Evolutionary conservation across 2,113 vertebrate genomes (phyloP).

Genomic region (Notiomystis cincta): DNA sequence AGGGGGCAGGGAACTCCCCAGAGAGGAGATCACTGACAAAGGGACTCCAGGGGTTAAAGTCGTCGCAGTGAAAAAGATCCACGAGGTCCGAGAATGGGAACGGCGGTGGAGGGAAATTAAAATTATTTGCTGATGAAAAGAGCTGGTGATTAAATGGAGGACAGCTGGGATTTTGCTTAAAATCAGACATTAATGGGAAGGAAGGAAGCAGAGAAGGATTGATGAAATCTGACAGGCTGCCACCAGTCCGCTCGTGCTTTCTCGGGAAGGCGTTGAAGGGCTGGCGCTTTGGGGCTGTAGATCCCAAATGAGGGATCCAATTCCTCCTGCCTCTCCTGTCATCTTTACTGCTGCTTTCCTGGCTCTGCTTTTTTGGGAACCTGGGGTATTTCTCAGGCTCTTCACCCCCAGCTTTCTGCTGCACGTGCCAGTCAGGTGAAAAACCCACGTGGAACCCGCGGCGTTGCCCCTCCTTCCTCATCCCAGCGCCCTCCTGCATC

Average conservation of each 20-base stretch:
- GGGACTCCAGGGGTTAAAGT: conserved; percentile 60
- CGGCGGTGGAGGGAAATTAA: neutral
- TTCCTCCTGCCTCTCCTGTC: neutral
- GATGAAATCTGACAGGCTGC: conserved; percentile 46
- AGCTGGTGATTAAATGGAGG: neutral
- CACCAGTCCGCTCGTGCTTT: neutral
- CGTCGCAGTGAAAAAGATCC: conserved; percentile 47
- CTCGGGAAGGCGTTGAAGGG: neutral
- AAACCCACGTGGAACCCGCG: neutral
- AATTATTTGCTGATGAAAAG: neutral
- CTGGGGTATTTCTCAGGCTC: neutral
- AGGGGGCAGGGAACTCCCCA: conserved; percentile 51
- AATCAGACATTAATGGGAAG: conserved; percentile 2
- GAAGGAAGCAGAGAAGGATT: conserved; percentile 50
- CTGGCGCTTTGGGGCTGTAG: neutral
- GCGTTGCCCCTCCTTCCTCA: neutral
- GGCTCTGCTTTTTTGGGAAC: conserved; percentile 9
- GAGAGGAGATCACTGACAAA: conserved; percentile 47
- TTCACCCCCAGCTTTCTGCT: neutral
- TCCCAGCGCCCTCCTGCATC: neutral
- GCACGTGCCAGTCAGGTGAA: neutral
- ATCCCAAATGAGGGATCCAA: conserved; percentile 1
- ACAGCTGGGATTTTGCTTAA: conserved; percentile 43
- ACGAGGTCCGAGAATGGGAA: conserved; percentile 47
- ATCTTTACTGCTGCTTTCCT: neutral